phyloP scores from a whole-genome alignment of 2,797 vertebrate species.

The Knipowitschia caucasica region DNA sequence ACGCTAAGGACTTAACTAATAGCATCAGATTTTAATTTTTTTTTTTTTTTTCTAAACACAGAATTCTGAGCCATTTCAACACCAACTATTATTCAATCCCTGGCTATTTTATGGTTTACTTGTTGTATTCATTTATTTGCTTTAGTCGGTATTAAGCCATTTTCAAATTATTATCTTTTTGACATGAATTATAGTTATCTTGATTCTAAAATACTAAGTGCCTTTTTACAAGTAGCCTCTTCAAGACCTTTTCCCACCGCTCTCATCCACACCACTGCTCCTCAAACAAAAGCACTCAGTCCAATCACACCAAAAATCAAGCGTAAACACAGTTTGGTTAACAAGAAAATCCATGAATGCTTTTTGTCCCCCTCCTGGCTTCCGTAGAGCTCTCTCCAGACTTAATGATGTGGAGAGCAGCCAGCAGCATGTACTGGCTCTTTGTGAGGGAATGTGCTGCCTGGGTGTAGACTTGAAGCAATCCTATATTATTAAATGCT shows the following conservation, averaged over 20 bases:
- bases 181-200: too few relatives aligned
- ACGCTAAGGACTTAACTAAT: too few relatives aligned
- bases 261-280: constrained; percentile 14
- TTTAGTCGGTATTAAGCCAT: too few relatives aligned
- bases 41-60: too few relatives aligned
- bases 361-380: constrained; percentile 11
- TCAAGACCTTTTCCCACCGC: not conserved
- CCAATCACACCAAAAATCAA: constrained; percentile 33
- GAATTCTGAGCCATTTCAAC: too few relatives aligned
- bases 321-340: constrained; percentile 31
- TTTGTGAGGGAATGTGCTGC: constrained; percentile 23
- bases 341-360: constrained; percentile 28
- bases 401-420: constrained; percentile 32
- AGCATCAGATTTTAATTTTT: too few relatives aligned
- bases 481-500: constrained; percentile 36
- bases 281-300: constrained; percentile 50
- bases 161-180: too few relatives aligned
- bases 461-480: constrained; percentile 11
- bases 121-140: too few relatives aligned
- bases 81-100: too few relatives aligned
- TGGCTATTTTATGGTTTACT: too few relatives aligned
- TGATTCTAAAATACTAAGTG: too few relatives aligned
- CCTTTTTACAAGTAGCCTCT: not conserved
- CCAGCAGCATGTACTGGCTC: constrained; percentile 40
- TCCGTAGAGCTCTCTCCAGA: constrained; percentile 15